Conservation (phyloP, 1,140 invertebrate genomes). For the Batillaria attramentaria region DNA sequence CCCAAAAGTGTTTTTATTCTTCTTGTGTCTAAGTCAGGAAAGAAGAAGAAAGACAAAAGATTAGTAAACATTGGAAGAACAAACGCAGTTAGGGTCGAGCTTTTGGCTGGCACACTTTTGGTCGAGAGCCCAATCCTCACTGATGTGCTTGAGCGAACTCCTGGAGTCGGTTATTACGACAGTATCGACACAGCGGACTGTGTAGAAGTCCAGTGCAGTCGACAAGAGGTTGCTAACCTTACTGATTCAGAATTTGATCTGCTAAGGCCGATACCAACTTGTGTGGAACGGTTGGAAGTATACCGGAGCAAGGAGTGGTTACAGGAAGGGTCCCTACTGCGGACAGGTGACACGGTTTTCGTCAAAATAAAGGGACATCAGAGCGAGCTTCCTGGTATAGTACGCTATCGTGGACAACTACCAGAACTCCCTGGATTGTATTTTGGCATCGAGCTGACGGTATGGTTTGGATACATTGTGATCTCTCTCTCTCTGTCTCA, state of each 20-base stretch:
- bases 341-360: constrained; percentile 54
- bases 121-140: constrained; percentile 36
- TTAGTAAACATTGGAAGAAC: constrained; percentile 41
- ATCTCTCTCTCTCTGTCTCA: too few relatives aligned
- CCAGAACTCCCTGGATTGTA: constrained; percentile 57
- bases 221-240: constrained; percentile 48
- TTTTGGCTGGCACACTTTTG: constrained; percentile 57
- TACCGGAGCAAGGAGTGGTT: constrained; percentile 61
- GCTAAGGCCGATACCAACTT: constrained; percentile 59
- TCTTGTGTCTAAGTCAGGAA: constrained; percentile 51
- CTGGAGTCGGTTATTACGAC: constrained; percentile 42
- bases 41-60: constrained; percentile 55
- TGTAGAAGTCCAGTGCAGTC: constrained; percentile 49
- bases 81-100: constrained; percentile 43
- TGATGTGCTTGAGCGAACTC: constrained; percentile 13
- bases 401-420: constrained; percentile 58
- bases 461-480: too few relatives aligned
- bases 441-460: constrained; percentile 63
- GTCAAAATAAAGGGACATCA: constrained; percentile 59
- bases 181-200: constrained; percentile 55
- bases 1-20: constrained; percentile 50
- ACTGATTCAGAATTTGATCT: constrained; percentile 42
- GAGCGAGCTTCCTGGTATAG: constrained; percentile 51
- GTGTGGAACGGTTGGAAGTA: constrained; percentile 59
- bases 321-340: constrained; percentile 52